Base-by-base conservation (phyloP, 2,888 invertebrate genomes). In the Spodoptera littoralis region DNA sequence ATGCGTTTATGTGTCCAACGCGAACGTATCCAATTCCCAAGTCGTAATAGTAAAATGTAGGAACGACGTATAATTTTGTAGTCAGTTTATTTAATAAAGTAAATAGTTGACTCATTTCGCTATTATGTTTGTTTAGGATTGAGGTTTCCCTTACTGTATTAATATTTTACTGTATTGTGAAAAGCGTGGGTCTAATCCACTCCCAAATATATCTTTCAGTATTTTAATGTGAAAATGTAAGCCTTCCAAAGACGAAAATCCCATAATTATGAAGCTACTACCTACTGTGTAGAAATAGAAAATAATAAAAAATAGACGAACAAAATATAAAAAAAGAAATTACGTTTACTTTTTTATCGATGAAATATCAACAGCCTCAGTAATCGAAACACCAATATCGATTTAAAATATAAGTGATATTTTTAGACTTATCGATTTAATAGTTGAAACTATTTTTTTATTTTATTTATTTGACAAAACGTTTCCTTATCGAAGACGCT, bases 371-470 rank as follows among this genome's bases (percentile, higher is more conserved):
- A 53, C 70, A 56, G 47, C 51, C 30, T 60, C 53, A 12, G 44
- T 48, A 80, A 80, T 72, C 56, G 72, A 70, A 80, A 82, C 82
- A 83, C 80, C 81, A 84, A 81, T 81, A 70, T 71, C 70, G 55
- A 69, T 67, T 69, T 47, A 67, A 75, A 60, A 68, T 48, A 48
- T 70, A 77, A 74, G 77, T 70, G 71, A 73, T 68, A 71, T 78
- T 71, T 73, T 79, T 79, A 73, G 60, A 57, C 45, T 76, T 66
- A 77, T 74, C 61, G 59, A 71, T 70, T 67, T 72, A 50, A 72
- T 70, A 73, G 60, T 72, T 70, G 4, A 56, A 65, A 65, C 51
- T 76, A 70, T 73, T 73, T 77, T 70, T 70, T 73, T 68, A 76
- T 65, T 76, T 66, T 68, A 60, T 59, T 71, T 55, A 49, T 58